Evolutionary conservation across 1,140 invertebrate genomes (phyloP), one percentile per base, ranked within the genome.

Genomic region (Drosophila sechellia): DNA sequence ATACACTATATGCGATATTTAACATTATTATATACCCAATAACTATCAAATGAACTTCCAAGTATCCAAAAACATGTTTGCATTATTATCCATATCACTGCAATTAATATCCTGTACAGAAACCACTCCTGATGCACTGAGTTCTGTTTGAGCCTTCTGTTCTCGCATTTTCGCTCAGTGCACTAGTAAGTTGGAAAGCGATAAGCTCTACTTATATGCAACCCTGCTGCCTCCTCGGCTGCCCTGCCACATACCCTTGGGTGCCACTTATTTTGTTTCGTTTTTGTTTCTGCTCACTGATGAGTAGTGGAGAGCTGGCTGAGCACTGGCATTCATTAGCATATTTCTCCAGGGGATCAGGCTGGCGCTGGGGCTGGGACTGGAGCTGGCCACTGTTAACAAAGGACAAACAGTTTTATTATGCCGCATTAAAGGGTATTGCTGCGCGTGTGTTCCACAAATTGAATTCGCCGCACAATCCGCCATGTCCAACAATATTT

Each of bases 351-450:
- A 64, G 81, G 75, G 81, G 46, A 54, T 55, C 17, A 13, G 20
- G 17, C 17, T 17, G 13, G 49, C 39, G 25, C 5, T 3, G 8
- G 54, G 69, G 20, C 20, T 22, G 20, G 20, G 15, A 4, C 43
- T 13, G 27, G 27, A 8, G 31, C 31, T 31, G 31, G 31, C 27
- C 4, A 10, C 37, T 46, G 39, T 48, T 72, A 40, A 46, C 66
- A 49, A 43, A 50, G 31, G 43, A 75, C 57, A 61, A 58, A 85
- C 68, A 78, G 61, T 87, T 83, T 83, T 83, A 86, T 87, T 86
- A 89, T 87, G 79, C 87, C 64, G 65, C 69, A 77, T 50, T 83
- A 69, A 83, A 86, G 81, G 81, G 83, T 87, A 77, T 89, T 76
- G 56, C 27, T 68, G 52, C 39, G 46, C 52, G 57, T 59, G 57